Evolutionary conservation across 92 coral and sea anemone genomes (phyloP), one percentile per base, ranked within the genome.

Genomic region (Umimayanthus chanpuru): DNA sequence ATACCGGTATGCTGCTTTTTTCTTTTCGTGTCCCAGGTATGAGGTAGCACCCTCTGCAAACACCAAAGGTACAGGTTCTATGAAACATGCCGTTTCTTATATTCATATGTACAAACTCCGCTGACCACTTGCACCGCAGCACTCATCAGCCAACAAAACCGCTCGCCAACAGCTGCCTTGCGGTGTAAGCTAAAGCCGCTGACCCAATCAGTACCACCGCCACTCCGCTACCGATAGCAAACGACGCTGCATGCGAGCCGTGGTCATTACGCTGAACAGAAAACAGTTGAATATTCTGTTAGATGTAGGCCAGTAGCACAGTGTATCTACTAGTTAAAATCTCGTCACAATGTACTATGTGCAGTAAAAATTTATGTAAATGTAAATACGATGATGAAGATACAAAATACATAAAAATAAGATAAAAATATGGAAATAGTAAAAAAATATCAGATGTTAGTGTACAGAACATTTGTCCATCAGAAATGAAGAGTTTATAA

Each of bases 141-240:
- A 20, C 9, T 43, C 65, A 64, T 0, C 38, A 38, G 41, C 56
- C n/a, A 23, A 61, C 61, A 18, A 41, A 47, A 21, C 23, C 50
- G 66, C 53, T 71, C 64, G 77, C 78, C 16, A 80, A 68, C 38
- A 95, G 77, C 85, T 95, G 91, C 75, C 89, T 91, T 14, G 93
- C 89, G 18, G 90, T 76, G 29, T 92, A 94, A 38, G 90, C 89
- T 1, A 92, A 43, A 4, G 91, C 90, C 15, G 98, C 89, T 71
- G 93, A 88, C 65, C 98, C 96, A 91, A 95, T 93, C 20, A 95
- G 67, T 2, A 90, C 79, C 36, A 93, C 85, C 21, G 96, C 96
- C 29, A 95, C 94, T 18, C 93, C 98, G 85, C 98, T 91, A 21
- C 98, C 98, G 7, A 91, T 84, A 68, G 91, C 93, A 90, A 95